A percentile compares a stretch with the other conserved stretches of the same genome.
These are phyloP conservation scores for Trialeurodes vaporariorum DNA, from an alignment of 1,140 invertebrate species.

Conservation along the genomic window DNA sequence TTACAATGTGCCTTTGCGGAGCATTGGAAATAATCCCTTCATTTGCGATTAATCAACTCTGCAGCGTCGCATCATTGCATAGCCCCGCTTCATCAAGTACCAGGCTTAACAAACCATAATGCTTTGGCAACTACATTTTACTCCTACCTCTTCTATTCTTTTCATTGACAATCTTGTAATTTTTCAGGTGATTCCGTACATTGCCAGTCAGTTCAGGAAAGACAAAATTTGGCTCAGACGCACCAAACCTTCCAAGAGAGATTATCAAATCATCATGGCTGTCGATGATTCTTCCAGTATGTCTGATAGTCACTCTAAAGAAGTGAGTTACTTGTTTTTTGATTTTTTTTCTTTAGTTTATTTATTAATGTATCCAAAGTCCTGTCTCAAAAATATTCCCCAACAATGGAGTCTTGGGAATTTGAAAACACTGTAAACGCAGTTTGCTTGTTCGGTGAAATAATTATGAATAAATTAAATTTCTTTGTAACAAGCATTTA, in stretches of 20 bases:
- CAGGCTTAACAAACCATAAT: neutral
- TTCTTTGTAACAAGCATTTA: neutral
- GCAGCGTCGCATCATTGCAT: no score
- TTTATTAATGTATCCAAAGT: no score
- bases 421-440: no score
- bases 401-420: no score
- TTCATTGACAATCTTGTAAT: constrained; percentile 5
- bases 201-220: constrained; percentile 96
- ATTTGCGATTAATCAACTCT: no score
- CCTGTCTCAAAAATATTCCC: no score
- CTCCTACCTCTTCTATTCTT: neutral
- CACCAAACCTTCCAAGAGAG: constrained; percentile 87
- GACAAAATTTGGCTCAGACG: constrained; percentile 97
- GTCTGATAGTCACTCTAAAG: constrained; percentile 78
- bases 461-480: neutral
- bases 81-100: neutral
- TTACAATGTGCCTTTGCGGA: no score
- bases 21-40: no score
- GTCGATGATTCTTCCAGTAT: constrained; percentile 95
- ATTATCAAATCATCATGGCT: constrained; percentile 94
- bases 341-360: no score
- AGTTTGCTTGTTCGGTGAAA: no score
- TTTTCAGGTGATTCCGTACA: constrained; percentile 79
- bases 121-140: neutral
- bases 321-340: no score